Percentiles rank a stretch among this genome's conserved stretches.
Evolutionary conservation across 2,113 vertebrate genomes (phyloP).

Genomic region (Physeter macrocephalus): DNA sequence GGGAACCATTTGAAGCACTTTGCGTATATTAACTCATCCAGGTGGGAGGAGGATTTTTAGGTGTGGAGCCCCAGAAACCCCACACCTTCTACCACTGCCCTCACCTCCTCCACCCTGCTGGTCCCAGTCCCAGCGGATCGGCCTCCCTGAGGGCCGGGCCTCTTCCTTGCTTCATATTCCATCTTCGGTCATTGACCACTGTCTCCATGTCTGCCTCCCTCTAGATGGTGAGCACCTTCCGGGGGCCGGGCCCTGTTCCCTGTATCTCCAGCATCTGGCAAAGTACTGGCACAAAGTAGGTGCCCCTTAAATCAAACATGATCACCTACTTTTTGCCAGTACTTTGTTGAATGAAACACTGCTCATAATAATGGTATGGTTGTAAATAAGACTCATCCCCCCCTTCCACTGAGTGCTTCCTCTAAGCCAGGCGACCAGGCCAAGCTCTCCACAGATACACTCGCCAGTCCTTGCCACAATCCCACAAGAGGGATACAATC

Average conservation of each 20-base stretch:
- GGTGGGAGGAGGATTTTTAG: background rate
- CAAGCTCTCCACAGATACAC: background rate
- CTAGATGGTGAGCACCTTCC: background rate
- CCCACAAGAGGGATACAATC: rapidly evolving
- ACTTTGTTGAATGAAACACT: too few species aligned
- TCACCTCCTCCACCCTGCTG: rapidly evolving
- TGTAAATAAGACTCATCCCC: background rate
- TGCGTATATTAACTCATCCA: background rate
- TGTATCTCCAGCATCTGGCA: background rate
- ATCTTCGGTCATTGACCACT: rapidly evolving
- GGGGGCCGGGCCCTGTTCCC: background rate
- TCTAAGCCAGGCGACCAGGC: background rate
- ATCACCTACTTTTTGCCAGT: too few species aligned
- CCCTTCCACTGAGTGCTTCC: background rate
- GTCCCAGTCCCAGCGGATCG: background rate
- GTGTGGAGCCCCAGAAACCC: background rate
- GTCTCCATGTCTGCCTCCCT: background rate
- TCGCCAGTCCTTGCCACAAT: rapidly evolving
- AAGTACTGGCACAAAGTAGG: background rate
- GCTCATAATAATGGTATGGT: background rate
- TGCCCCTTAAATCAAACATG: background rate
- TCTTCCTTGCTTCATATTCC: too few species aligned
- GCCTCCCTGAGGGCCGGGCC: background rate
- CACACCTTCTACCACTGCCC: background rate
- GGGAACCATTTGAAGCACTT: background rate